A percentile compares a stretch with the other conserved stretches of the same genome.
phyloP scores from a whole-genome alignment of 1,140 invertebrate species.

The Pogonomyrmex californicus region DNA sequence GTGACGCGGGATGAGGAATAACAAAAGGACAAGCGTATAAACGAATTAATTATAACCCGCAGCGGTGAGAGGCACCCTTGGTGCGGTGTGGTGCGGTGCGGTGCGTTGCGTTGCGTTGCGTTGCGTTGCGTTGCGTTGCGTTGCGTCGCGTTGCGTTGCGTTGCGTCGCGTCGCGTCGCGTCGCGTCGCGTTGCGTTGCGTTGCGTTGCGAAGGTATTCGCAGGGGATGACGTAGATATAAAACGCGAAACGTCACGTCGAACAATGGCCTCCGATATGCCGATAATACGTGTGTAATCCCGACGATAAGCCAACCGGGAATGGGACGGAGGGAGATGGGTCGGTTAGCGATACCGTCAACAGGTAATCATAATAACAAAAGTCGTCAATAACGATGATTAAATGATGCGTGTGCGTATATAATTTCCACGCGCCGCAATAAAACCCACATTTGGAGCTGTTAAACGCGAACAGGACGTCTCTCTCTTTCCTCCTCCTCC shows the following conservation, averaged over 20 bases:
- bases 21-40: conserved; percentile 48
- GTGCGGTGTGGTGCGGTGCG: too few species aligned
- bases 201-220: not conserved
- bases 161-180: not conserved
- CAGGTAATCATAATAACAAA: conserved; percentile 49
- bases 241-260: conserved; percentile 51
- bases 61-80: not conserved
- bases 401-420: conserved; percentile 42
- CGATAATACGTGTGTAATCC: conserved; percentile 47
- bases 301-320: conserved; percentile 5
- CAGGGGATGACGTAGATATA: not conserved
- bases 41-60: conserved; percentile 57
- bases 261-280: conserved; percentile 45
- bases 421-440: conserved; percentile 43
- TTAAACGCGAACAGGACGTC: conserved; percentile 18
- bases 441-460: conserved; percentile 47
- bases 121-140: too few species aligned
- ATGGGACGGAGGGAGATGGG: too few species aligned
- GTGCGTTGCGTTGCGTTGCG: too few species aligned
- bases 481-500: not conserved
- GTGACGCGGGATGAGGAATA: not conserved
- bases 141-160: too few species aligned
- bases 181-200: not conserved
- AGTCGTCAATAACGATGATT: conserved; percentile 60
- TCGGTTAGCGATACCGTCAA: conserved; percentile 19